Evolutionary conservation across 2,888 invertebrate genomes (phyloP).

Genomic region (Saturnia pavonia): DNA sequence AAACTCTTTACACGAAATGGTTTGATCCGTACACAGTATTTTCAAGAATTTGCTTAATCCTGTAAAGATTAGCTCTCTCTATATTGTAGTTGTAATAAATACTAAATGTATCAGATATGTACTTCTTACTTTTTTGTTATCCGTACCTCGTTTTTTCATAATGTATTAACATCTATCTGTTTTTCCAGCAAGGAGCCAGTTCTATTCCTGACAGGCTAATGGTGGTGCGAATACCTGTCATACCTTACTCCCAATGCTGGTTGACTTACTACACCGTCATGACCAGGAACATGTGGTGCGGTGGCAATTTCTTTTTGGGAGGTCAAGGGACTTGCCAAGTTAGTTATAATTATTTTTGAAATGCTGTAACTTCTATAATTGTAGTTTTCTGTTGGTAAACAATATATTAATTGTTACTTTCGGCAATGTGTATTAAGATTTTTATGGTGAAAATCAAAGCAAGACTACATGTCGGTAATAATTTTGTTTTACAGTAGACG

Average conservation of each 20-base stretch:
- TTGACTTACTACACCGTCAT: conserved; percentile 49
- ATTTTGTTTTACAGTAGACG: not conserved
- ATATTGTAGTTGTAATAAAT: no score
- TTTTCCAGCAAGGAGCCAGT: conserved; percentile 61
- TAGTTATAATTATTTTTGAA: conserved; percentile 17
- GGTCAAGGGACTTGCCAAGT: conserved; percentile 73
- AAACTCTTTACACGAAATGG: no score
- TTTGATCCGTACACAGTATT: no score
- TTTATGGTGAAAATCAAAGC: not conserved
- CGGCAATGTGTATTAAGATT: not conserved
- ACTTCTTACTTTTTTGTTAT: no score
- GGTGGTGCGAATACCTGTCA: conserved; percentile 63
- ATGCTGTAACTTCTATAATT: not conserved
- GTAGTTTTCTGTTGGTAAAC: no score
- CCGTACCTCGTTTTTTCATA: no score
- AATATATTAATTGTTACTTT: no score
- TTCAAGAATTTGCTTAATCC: no score
- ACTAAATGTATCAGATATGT: no score
- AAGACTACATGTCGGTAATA: no score
- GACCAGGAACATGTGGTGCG: conserved; percentile 67
- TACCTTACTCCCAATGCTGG: conserved; percentile 48
- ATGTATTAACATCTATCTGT: not conserved
- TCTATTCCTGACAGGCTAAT: conserved; percentile 65
- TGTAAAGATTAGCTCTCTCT: no score
- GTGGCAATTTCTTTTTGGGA: conserved; percentile 65